These are phyloP conservation scores for Zonitis immaculata DNA, from an alignment of 2,888 invertebrate species.

Conservation along the genomic window DNA sequence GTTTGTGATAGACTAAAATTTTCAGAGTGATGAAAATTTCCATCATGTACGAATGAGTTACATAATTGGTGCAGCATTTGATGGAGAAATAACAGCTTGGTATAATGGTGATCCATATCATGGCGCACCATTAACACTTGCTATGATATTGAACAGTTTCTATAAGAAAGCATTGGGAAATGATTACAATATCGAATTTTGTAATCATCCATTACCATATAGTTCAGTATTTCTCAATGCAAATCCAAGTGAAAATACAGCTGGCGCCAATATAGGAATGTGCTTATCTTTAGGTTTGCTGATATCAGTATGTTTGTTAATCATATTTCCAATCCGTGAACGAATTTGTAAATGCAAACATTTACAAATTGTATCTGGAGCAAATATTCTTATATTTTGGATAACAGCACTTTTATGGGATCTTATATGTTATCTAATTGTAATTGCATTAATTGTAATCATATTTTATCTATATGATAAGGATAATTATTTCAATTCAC, in stretches of 20 bases:
- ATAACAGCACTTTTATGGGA: constrained; percentile 63
- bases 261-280: too few species aligned
- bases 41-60: constrained; percentile 59
- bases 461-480: constrained; percentile 54
- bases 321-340: constrained; percentile 62
- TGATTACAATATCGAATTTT: constrained; percentile 39
- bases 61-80: too few species aligned
- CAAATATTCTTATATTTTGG: constrained; percentile 66
- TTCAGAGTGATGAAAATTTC: constrained; percentile 38
- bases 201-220: constrained; percentile 67
- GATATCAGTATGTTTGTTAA: too few species aligned
- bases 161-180: constrained; percentile 44
- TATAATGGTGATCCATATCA: constrained; percentile 79
- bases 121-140: constrained; percentile 63
- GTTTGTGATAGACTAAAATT: too few species aligned
- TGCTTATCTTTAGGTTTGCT: too few species aligned
- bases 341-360: constrained; percentile 63
- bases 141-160: constrained; percentile 59
- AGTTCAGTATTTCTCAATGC: constrained; percentile 41
- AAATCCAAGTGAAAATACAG: constrained; percentile 41
- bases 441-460: constrained; percentile 58
- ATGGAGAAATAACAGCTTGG: constrained; percentile 59
- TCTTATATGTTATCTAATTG: too few species aligned
- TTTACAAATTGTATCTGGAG: constrained; percentile 68
- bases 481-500: constrained; percentile 65